Percentiles rank a stretch among this genome's conserved stretches.
These are phyloP conservation scores for Oncorhynchus nerka DNA, from an alignment of 2,113 vertebrate genomes.

Conservation along the genomic window DNA sequence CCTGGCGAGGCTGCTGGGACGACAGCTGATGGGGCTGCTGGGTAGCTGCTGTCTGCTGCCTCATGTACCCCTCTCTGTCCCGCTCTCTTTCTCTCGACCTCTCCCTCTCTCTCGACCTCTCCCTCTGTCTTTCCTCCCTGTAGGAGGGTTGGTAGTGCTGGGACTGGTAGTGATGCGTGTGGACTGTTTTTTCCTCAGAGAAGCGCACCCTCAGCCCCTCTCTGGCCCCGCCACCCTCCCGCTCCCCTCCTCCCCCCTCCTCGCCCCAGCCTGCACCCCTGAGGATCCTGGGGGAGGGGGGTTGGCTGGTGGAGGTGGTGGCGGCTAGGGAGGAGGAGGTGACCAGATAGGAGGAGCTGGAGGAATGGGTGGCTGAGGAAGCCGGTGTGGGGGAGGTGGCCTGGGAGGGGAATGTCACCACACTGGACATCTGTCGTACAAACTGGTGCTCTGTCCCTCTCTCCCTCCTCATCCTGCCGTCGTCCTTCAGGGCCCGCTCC, in stretches of 20 bases:
- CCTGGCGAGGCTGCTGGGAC: slow-evolving; percentile 56
- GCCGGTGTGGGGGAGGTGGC: slow-evolving; percentile 64
- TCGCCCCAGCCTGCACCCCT: slow-evolving; percentile 65
- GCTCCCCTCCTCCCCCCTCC: slow-evolving; percentile 31
- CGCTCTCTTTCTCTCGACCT: slow-evolving; percentile 37
- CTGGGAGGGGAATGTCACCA: slow-evolving; percentile 69
- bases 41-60: slow-evolving; percentile 51
- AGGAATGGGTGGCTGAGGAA: slow-evolving; percentile 61
- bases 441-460: slow-evolving; percentile 73
- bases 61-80: slow-evolving; percentile 63
- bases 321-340: slow-evolving; percentile 78
- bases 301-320: slow-evolving; percentile 70
- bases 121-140: slow-evolving; percentile 56
- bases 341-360: slow-evolving; percentile 77
- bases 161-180: slow-evolving; percentile 76
- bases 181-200: slow-evolving; percentile 76
- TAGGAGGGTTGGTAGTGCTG: slow-evolving; percentile 66
- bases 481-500: slow-evolving; percentile 86
- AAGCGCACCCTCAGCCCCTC: slow-evolving; percentile 82
- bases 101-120: slow-evolving; percentile 45
- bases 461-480: slow-evolving; percentile 70
- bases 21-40: slow-evolving; percentile 53
- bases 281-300: slow-evolving; percentile 71
- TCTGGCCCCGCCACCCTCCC: slow-evolving; percentile 61
- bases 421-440: slow-evolving; percentile 66